Conservation (phyloP, 2,113 vertebrate species). For the Rhizomys pruinosus region DNA sequence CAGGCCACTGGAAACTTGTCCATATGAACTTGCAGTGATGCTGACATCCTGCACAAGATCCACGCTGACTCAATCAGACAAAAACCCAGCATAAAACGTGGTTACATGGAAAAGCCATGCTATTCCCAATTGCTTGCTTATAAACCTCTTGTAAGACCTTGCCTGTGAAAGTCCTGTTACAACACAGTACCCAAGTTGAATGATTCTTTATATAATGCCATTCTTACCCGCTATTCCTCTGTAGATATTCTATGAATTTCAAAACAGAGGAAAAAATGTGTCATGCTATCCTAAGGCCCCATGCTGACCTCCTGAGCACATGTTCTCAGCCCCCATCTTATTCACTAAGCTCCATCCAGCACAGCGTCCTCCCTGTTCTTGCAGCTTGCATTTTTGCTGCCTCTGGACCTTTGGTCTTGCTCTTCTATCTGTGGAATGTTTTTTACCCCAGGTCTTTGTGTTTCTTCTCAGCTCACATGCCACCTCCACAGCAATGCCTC, state of each 20-base stretch:
- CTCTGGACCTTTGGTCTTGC: neutral
- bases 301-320: neutral
- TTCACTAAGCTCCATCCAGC: neutral
- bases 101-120: too few species aligned
- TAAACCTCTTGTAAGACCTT: too few species aligned
- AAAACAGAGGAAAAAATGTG: neutral
- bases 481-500: neutral
- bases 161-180: too few species aligned
- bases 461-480: neutral
- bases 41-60: too few species aligned
- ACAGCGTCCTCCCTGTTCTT: neutral
- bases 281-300: neutral
- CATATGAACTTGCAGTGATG: too few species aligned
- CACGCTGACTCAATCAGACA: too few species aligned
- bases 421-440: neutral
- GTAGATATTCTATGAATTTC: neutral
- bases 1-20: too few species aligned
- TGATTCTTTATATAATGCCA: neutral
- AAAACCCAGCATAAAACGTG: too few species aligned
- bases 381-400: neutral
- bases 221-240: neutral
- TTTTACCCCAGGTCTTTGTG: neutral
- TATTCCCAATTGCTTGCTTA: neutral
- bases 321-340: neutral
- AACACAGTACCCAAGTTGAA: neutral